Evolutionary conservation across 2,113 vertebrate species (phyloP).

Genomic region (Ploceus nigricollis): DNA sequence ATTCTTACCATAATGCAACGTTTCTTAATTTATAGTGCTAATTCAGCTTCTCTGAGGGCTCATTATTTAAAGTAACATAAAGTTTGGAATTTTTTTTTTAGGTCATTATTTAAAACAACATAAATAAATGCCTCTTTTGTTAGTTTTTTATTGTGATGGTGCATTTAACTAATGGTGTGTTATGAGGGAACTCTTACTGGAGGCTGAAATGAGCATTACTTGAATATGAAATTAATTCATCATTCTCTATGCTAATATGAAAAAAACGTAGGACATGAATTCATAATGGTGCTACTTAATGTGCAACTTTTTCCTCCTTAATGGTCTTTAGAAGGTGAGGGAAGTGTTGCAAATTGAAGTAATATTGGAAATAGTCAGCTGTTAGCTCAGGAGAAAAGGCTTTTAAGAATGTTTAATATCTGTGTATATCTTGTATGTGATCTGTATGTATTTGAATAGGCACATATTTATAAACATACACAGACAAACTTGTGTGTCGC

Average conservation of each 20-base stretch:
- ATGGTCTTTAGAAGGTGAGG: conserved; percentile 7
- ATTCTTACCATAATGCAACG: background rate
- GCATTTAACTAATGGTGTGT: conserved; percentile 38
- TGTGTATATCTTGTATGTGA: background rate
- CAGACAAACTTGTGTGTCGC: background rate
- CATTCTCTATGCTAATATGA: background rate
- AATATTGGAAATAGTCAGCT: background rate
- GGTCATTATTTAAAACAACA: background rate
- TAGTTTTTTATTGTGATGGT: conserved; percentile 37
- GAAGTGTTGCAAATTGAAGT: background rate
- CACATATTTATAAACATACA: background rate
- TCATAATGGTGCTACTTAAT: background rate
- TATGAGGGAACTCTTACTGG: conserved; percentile 22
- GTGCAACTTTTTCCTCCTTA: background rate
- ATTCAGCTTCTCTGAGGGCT: conserved; percentile 13
- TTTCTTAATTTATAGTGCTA: background rate
- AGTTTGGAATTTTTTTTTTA: background rate
- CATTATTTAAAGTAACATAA: conserved; percentile 45
- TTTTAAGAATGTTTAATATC: background rate
- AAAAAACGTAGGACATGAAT: conserved; percentile 1
- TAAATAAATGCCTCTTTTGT: background rate
- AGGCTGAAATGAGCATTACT: background rate
- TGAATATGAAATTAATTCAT: conserved; percentile 44
- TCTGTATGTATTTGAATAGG: background rate
- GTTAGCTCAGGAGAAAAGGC: background rate